A percentile compares a stretch with the other conserved stretches of the same genome.
phyloP scores from a whole-genome alignment of 2,888 invertebrate species.

The Drosophila demipolita region DNA sequence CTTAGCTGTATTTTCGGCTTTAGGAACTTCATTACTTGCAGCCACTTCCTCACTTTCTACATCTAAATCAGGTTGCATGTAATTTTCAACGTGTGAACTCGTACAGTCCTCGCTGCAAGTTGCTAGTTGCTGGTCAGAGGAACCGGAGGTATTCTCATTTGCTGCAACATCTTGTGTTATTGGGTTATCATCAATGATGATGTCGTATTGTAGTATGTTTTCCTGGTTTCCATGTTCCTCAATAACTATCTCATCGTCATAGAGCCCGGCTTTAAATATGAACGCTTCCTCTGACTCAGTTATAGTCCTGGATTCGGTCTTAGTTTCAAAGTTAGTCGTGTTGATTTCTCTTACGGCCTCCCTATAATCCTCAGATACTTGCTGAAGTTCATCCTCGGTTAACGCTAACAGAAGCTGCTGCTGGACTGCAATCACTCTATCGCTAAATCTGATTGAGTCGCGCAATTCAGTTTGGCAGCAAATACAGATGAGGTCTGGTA shows the following conservation, averaged over 20 bases:
- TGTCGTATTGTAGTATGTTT: conserved; percentile 33
- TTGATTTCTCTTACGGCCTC: conserved; percentile 9
- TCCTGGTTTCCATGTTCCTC: conserved; percentile 11
- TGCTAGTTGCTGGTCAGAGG: conserved; percentile 1
- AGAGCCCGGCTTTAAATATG: conserved; percentile 3
- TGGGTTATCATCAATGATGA: conserved; percentile 38
- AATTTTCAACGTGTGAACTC: neutral
- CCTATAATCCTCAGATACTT: conserved; percentile 43
- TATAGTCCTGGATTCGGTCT: conserved; percentile 8
- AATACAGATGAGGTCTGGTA: conserved; percentile 51
- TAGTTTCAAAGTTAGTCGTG: conserved; percentile 3
- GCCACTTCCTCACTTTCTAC: conserved; percentile 26
- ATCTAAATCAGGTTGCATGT: conserved; percentile 15
- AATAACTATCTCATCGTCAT: neutral
- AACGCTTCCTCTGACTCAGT: neutral
- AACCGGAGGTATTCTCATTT: neutral
- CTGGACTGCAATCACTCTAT: conserved; percentile 49
- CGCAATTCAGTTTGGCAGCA: conserved; percentile 47
- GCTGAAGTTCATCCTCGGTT: conserved; percentile 31
- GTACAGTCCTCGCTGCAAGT: conserved; percentile 7
- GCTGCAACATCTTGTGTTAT: conserved; percentile 8
- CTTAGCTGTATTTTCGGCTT: conserved; percentile 10
- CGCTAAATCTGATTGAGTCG: conserved; percentile 49
- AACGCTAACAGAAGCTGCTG: conserved; percentile 36
- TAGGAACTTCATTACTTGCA: conserved; percentile 17